Evolutionary conservation across 2,888 invertebrate genomes (phyloP).

Genomic region (Pachymerium ferrugineum): DNA sequence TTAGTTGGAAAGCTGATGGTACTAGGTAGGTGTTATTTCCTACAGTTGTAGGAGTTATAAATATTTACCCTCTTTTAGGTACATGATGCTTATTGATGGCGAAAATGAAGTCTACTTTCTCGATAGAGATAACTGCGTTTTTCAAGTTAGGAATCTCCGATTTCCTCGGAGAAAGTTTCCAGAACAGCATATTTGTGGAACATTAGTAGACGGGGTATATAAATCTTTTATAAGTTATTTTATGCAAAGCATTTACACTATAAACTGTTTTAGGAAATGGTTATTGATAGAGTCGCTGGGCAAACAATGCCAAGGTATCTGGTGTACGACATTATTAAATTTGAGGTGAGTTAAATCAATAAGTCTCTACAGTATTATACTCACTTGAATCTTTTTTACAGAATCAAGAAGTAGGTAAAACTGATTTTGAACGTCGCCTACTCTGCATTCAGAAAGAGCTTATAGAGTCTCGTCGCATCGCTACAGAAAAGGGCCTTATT

Average conservation of each 20-base stretch:
- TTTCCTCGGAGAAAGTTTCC: conserved; percentile 74
- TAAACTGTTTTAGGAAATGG: conserved; percentile 75
- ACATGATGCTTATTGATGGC: conserved; percentile 92
- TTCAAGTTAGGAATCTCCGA: conserved; percentile 67
- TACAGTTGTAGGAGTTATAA: background rate
- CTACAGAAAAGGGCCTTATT: conserved; percentile 70
- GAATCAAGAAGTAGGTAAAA: conserved; percentile 67
- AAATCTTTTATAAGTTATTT: background rate
- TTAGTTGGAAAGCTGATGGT: conserved; percentile 99
- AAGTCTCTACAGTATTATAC: background rate
- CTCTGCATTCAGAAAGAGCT: conserved; percentile 62
- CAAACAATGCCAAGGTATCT: conserved; percentile 78
- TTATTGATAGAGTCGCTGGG: conserved; percentile 74
- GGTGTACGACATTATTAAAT: conserved; percentile 87
- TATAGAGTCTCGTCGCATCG: conserved; percentile 59
- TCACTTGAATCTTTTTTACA: conserved; percentile 38
- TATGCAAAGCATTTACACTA: background rate
- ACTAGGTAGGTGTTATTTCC: conserved; percentile 58
- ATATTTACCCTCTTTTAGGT: conserved; percentile 54
- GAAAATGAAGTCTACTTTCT: conserved; percentile 82
- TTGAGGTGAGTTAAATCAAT: conserved; percentile 53
- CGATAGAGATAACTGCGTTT: conserved; percentile 91
- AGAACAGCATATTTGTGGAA: conserved; percentile 65
- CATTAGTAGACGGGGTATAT: conserved; percentile 85
- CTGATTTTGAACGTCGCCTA: conserved; percentile 70